Conservation (phyloP, 2,113 vertebrate species). For the Entelurus aequoreus region DNA sequence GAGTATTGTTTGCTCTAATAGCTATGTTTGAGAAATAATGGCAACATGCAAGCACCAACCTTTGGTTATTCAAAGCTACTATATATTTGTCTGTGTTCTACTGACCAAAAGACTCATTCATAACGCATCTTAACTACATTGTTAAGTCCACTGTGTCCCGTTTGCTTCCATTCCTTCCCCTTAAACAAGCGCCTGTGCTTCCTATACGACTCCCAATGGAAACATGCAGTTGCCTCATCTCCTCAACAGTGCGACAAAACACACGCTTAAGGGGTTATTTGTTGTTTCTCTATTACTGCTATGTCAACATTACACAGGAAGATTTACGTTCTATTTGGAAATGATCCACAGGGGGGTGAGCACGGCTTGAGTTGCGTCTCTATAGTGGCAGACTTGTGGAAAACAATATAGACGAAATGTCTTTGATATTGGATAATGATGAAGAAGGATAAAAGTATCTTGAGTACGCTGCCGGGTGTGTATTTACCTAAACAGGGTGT, state of each 20-base stretch:
- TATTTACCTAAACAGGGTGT: no score
- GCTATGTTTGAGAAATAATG: neutral
- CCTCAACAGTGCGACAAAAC: neutral
- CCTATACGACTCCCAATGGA: constrained; percentile 4
- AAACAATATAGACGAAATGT: neutral
- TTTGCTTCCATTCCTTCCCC: constrained; percentile 12
- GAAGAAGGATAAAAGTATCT: neutral
- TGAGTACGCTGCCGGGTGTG: no score
- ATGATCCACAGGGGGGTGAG: no score
- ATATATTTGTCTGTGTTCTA: neutral
- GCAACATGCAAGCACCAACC: neutral
- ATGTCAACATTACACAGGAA: neutral
- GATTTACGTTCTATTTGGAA: neutral
- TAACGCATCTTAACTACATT: constrained; percentile 11
- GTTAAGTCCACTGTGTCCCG: constrained; percentile 9
- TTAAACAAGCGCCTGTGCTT: constrained; percentile 12
- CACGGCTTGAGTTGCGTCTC: neutral
- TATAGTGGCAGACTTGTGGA: neutral
- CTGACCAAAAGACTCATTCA: neutral
- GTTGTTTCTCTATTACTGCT: neutral
- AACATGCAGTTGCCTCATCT: constrained; percentile 1
- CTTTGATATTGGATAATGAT: constrained; percentile 21
- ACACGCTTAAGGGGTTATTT: neutral
- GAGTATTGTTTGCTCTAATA: neutral
- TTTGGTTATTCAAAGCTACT: neutral